These are phyloP conservation scores for Vanessa atalanta DNA, from an alignment of 1,140 invertebrate genomes.

Conservation along the genomic window DNA sequence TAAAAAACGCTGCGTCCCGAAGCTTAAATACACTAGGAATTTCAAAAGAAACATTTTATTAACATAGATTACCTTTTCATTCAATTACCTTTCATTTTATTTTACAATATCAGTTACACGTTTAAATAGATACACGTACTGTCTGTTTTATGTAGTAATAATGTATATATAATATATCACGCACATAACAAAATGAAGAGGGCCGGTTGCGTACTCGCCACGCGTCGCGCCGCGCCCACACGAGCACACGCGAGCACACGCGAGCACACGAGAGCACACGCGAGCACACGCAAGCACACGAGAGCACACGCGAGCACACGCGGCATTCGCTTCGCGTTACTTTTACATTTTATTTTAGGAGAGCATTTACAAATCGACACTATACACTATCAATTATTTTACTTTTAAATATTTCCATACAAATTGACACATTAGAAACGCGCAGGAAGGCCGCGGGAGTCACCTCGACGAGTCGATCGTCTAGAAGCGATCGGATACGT, in stretches of 20 bases:
- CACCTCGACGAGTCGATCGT: neutral
- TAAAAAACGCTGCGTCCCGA: slow-evolving; percentile 41
- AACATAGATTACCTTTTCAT: slow-evolving; percentile 52
- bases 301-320: no score
- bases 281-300: no score
- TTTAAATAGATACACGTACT: slow-evolving; percentile 47
- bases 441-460: slow-evolving; percentile 17
- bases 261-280: no score
- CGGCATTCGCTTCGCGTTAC: no score
- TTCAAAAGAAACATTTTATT: slow-evolving; percentile 54
- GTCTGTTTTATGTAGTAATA: slow-evolving; percentile 25
- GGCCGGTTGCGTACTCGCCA: slow-evolving; percentile 21
- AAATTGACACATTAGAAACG: slow-evolving; percentile 41
- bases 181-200: slow-evolving; percentile 25
- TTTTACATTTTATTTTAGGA: slow-evolving; percentile 23
- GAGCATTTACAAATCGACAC: slow-evolving; percentile 41
- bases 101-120: slow-evolving; percentile 57
- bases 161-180: slow-evolving; percentile 32
- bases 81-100: slow-evolving; percentile 62
- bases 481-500: neutral
- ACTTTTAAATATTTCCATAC: slow-evolving; percentile 35
- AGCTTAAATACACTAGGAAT: slow-evolving; percentile 59
- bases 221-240: neutral
- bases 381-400: slow-evolving; percentile 39
- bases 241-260: no score